These are phyloP conservation scores for Oenanthe oenanthe DNA, from an alignment of 2,113 vertebrate genomes.

Conservation along the genomic window DNA sequence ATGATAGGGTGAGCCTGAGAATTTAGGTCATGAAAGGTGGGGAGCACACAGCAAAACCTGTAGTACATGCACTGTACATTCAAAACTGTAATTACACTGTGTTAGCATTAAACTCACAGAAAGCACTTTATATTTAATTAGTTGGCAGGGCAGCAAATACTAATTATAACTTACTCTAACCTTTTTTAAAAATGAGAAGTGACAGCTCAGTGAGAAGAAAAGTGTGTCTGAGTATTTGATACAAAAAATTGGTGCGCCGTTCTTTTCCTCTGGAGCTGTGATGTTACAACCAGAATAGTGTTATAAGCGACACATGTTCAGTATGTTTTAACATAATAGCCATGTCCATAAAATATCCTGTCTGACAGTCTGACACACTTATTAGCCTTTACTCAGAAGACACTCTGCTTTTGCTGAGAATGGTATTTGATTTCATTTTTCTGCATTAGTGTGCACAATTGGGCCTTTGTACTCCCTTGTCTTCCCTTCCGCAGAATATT, in stretches of 20 bases:
- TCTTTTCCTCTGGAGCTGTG: constrained; percentile 13
- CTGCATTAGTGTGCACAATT: not conserved
- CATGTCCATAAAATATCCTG: constrained; percentile 42
- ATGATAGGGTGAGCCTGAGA: not conserved
- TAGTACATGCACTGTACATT: constrained; percentile 36
- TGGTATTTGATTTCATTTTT: constrained; percentile 22
- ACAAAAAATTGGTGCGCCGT: not conserved
- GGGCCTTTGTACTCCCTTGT: not conserved
- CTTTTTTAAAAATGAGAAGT: constrained; percentile 66
- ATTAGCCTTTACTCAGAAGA: constrained; percentile 19
- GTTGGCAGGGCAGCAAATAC: constrained; percentile 64
- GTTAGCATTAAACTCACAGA: constrained; percentile 64
- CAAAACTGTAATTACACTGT: constrained; percentile 65
- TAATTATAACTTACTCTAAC: constrained; percentile 66
- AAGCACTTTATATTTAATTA: constrained; percentile 70
- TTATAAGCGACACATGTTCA: constrained; percentile 42
- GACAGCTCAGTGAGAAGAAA: constrained; percentile 49
- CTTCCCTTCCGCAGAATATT: constrained; percentile 3
- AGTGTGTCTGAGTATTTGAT: not conserved
- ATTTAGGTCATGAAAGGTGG: not conserved
- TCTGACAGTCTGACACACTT: not conserved
- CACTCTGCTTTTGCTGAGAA: not conserved
- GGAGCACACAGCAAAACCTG: not conserved
- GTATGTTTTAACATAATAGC: constrained; percentile 44
- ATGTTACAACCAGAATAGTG: constrained; percentile 36